Evolutionary conservation across 2,797 vertebrate genomes (phyloP).

Genomic region (Danio choprae): DNA sequence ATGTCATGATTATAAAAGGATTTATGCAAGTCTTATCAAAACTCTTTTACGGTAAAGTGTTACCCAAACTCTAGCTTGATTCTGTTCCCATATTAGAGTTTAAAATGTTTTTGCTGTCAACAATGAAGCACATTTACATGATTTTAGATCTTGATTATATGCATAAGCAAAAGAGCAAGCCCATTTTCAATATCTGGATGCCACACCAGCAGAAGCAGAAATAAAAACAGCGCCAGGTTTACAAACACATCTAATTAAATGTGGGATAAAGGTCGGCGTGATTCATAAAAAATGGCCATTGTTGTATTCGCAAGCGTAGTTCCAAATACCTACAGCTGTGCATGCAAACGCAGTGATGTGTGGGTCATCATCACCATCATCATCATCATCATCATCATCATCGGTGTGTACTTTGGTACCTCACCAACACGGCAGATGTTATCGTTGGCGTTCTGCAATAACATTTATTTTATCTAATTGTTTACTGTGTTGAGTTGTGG

Average conservation of each 20-base stretch:
- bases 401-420: conserved; percentile 28
- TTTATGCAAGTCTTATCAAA: too few relatives aligned
- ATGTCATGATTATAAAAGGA: too few relatives aligned
- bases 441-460: conserved; percentile 18
- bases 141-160: too few relatives aligned
- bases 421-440: conserved; percentile 21
- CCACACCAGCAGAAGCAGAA: conserved; percentile 2
- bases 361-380: not conserved
- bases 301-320: not conserved
- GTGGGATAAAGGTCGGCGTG: not conserved
- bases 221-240: not conserved
- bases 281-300: not conserved
- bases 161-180: too few relatives aligned
- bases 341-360: conserved; percentile 7
- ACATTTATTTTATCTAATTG: conserved; percentile 43
- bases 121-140: too few relatives aligned
- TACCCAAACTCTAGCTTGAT: too few relatives aligned
- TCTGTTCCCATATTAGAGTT: too few relatives aligned
- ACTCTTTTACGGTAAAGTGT: too few relatives aligned
- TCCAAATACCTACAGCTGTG: not conserved
- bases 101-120: too few relatives aligned
- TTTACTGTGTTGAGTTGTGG: conserved; percentile 6
- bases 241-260: not conserved
- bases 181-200: not conserved
- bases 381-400: not conserved